phyloP scores from a whole-genome alignment of 2,797 vertebrate species.

The Spea hammondii region DNA sequence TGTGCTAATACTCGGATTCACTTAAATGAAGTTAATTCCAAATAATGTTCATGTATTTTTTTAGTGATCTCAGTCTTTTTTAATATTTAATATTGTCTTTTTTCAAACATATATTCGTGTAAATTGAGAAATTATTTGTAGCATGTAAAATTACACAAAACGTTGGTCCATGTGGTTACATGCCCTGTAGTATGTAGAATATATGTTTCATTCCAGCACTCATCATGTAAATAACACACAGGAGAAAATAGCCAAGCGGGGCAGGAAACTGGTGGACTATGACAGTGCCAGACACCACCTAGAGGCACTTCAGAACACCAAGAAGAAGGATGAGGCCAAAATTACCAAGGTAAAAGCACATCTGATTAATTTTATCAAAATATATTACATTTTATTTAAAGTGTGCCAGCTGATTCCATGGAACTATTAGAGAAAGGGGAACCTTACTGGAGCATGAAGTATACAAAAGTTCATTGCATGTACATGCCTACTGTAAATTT shows the following conservation, averaged over 20 bases:
- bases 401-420: not conserved
- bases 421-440: too few relatives aligned
- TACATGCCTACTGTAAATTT: too few relatives aligned
- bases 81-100: too few relatives aligned
- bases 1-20: too few relatives aligned
- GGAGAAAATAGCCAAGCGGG: conserved; percentile 74
- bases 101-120: too few relatives aligned
- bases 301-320: conserved; percentile 70
- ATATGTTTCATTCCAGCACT: not conserved
- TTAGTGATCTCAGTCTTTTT: too few relatives aligned
- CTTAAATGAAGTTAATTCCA: too few relatives aligned
- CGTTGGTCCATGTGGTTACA: too few relatives aligned
- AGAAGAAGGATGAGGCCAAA: conserved; percentile 75
- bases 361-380: not conserved
- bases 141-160: too few relatives aligned
- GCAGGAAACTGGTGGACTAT: conserved; percentile 75
- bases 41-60: too few relatives aligned
- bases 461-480: not conserved
- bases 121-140: too few relatives aligned
- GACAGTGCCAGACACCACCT: conserved; percentile 75
- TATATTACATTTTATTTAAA: not conserved
- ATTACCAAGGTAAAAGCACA: conserved; percentile 63
- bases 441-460: not conserved
- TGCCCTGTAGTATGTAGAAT: not conserved
- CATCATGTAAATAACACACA: conserved; percentile 31